These are phyloP conservation scores for Astyanax mexicanus DNA, from an alignment of 2,797 vertebrate species.

Conservation along the genomic window DNA sequence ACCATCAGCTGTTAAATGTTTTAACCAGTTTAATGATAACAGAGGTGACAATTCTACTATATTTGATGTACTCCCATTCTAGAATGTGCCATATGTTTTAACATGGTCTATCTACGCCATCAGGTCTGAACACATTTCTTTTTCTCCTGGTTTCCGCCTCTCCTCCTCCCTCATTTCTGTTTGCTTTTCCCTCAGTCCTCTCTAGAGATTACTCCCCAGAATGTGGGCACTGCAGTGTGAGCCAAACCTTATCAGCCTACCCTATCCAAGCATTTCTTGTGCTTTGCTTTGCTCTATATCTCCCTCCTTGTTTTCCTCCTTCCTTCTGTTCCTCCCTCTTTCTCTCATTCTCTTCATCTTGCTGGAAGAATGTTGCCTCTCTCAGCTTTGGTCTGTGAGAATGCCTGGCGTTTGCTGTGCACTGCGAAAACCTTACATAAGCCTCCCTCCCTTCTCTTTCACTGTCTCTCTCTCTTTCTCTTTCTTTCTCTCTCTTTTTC, in stretches of 20 bases:
- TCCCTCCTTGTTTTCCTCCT: not conserved
- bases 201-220: conserved; percentile 21
- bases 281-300: conserved; percentile 12
- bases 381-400: not conserved
- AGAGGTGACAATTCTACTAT: no score
- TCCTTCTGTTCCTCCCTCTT: not conserved
- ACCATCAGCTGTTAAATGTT: no score
- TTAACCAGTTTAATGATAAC: no score
- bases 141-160: conserved; percentile 11
- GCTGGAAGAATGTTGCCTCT: not conserved
- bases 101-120: not conserved
- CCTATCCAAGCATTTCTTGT: not conserved
- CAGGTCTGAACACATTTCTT: conserved; percentile 3
- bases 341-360: conserved; percentile 1
- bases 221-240: conserved; percentile 23
- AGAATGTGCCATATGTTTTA: no score
- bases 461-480: conserved; percentile 23
- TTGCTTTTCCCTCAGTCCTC: conserved; percentile 17
- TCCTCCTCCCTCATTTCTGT: not conserved
- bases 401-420: conserved; percentile 26
- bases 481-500: conserved; percentile 17
- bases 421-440: conserved; percentile 52
- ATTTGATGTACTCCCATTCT: no score
- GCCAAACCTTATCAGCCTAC: no score
- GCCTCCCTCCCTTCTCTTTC: conserved; percentile 13